Base-by-base conservation (phyloP, 1,140 invertebrate genomes). In the Drosophila dunni region DNA sequence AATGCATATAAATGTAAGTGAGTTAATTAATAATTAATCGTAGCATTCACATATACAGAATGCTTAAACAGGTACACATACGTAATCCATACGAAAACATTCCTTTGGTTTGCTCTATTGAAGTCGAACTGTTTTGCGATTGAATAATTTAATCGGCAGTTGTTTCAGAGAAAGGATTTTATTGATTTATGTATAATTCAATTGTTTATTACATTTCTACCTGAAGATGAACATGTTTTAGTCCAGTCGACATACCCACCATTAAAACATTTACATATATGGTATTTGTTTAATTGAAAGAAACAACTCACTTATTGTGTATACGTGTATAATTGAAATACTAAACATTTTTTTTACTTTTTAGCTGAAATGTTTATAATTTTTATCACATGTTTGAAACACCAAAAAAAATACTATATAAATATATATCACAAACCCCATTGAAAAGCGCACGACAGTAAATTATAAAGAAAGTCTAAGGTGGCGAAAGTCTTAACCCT, bases 1-100 rank as follows among this genome's bases (percentile, higher is more conserved):
- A 57, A 71, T 65, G 73, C 76, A 73, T 82, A 33, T 86, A 88
- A 79, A 45, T 84, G 69, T 88, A 88, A 88, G 69, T 88, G 89
- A 88, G 84, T 84, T 80, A 86, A 63, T 66, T 72, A 66, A 78
- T 24, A 48, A 50, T 38, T 36, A 60, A 75, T 62, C 65, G 44
- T 48, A 50, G 46, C 34, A 67, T 48, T 58, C 48, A 68, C 44
- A 69, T 44, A 58, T 65, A 48, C 40, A 13, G 20, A 68, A 66
- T 46, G 57, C 44, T 42, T 50, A 54, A 71, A 56, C 54, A 75
- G 60, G 61, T 65, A 63, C 15, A 60, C 46, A 64, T 53, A 15
- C 44, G 54, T 44, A 46, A 46, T 17, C 34, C 46, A 44, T 51
- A 53, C 11, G 29, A 51, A 11, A 33, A 70, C 53, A 63, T 61